phyloP scores from a whole-genome alignment of 2,113 vertebrate genomes.

The Stegostoma tigrinum region DNA sequence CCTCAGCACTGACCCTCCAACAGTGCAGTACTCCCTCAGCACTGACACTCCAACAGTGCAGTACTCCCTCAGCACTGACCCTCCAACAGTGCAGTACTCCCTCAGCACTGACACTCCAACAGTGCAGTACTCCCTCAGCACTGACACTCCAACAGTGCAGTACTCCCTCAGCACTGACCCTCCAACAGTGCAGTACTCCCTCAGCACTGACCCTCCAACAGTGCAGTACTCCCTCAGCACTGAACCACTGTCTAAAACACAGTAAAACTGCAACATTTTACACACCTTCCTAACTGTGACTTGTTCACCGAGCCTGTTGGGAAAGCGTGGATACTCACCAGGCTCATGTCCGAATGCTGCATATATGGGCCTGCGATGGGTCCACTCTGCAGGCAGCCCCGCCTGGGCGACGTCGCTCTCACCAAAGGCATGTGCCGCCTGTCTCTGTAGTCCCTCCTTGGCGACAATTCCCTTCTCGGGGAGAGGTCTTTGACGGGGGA shows the following conservation, averaged over 20 bases:
- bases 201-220: too few species aligned
- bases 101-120: too few species aligned
- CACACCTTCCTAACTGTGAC: background rate
- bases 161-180: too few species aligned
- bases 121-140: too few species aligned
- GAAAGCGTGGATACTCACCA: constrained; percentile 45
- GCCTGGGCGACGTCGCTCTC: constrained; percentile 75
- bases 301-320: background rate
- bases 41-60: too few species aligned
- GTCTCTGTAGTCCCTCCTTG: constrained; percentile 74
- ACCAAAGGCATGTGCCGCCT: constrained; percentile 56
- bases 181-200: too few species aligned
- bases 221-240: too few species aligned
- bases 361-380: constrained; percentile 70
- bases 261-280: background rate
- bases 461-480: constrained; percentile 78
- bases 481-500: constrained; percentile 75
- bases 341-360: constrained; percentile 55
- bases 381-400: constrained; percentile 75
- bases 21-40: too few species aligned
- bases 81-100: too few species aligned
- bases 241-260: background rate
- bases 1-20: too few species aligned
- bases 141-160: too few species aligned
- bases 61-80: too few species aligned